Base-by-base conservation (phyloP, 2,797 vertebrate species). In the Phoeniculus purpureus region DNA sequence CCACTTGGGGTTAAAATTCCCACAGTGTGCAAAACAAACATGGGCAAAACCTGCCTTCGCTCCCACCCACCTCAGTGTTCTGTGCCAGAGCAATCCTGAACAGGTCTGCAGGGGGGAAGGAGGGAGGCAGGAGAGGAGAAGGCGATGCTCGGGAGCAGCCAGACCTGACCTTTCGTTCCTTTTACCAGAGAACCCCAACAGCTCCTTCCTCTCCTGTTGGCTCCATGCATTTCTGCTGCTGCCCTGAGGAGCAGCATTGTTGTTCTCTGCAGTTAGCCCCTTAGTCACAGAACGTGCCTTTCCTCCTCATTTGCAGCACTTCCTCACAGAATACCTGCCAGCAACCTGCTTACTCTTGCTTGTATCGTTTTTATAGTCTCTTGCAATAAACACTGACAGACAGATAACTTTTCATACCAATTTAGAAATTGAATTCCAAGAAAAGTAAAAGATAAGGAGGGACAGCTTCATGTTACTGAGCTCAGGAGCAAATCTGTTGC, bases 91-190 rank as follows among this genome's bases (percentile, higher is more conserved):
- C 3, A 31, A 31, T 5, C 43, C 45, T 8, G 75, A 64, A 65
- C 2, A 1, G 27, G 23, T 16, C 72, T 85, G 58, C 48, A 47
- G 64, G 34, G 27, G 21, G 20, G 4, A 45, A 64, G 18, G 9
- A 21, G 15, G 27, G 27, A 62, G 23, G 23, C 19, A 82, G 27
- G 9, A 40, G 34, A 43, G 29, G 34, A 43, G 51, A 70, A 8
- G 10, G 18, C 27, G 51, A 60, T 3, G 19, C 32, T 9, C 50
- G 50, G 40, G 34, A 84, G 70, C 58, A 76, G 70, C 18, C 60
- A 81, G 37, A 14, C 34, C 72, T 92, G 78, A 85, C 79, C 52
- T 94, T 94, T 85, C 75, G 23, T 68, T 92, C 55, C 18, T 85
- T 61, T 51, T 78, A 32, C 62, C 27, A 6, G 32, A 82, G 48